Conservation (phyloP, 2,888 invertebrate genomes). For the Belgica antarctica region DNA sequence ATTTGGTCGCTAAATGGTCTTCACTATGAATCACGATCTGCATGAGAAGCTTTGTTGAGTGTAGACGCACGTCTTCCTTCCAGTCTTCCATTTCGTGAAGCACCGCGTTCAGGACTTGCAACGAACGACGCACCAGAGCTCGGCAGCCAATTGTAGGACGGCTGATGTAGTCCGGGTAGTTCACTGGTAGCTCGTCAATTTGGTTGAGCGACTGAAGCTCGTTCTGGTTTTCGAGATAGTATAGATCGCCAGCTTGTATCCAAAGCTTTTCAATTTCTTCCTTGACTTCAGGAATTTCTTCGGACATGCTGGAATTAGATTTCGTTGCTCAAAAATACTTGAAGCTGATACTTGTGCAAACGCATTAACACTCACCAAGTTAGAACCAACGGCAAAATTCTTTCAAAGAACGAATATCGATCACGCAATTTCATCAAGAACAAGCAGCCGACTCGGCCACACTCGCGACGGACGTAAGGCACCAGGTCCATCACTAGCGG, state of each 20-base stretch:
- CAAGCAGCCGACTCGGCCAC: slow-evolving; percentile 71
- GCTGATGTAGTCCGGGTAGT: slow-evolving; percentile 72
- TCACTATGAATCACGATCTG: slow-evolving; percentile 54
- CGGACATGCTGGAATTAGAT: slow-evolving; percentile 65
- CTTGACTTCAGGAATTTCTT: slow-evolving; percentile 73
- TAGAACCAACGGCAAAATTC: slow-evolving; percentile 73
- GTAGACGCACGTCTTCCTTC: slow-evolving; percentile 55
- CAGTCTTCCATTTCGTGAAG: slow-evolving; percentile 52
- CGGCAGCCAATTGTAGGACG: slow-evolving; percentile 89
- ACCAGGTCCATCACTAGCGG: slow-evolving; percentile 84
- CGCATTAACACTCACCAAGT: slow-evolving; percentile 6
- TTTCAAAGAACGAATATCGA: slow-evolving; percentile 85
- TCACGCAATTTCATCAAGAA: slow-evolving; percentile 78
- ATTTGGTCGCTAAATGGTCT: slow-evolving; percentile 51
- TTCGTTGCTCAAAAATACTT: no score
- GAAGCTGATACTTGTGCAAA: no score
- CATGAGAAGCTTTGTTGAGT: slow-evolving; percentile 52
- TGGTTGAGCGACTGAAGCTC: slow-evolving; percentile 85
- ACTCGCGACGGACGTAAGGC: slow-evolving; percentile 72
- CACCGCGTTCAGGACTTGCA: slow-evolving; percentile 51
- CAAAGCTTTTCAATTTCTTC: slow-evolving; percentile 64
- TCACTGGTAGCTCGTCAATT: slow-evolving; percentile 62
- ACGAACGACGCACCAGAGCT: slow-evolving; percentile 69
- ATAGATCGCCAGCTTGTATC: slow-evolving; percentile 73
- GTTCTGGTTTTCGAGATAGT: slow-evolving; percentile 80